phyloP scores from a whole-genome alignment of 1,140 invertebrate genomes.

The Steinernema feltiae region DNA sequence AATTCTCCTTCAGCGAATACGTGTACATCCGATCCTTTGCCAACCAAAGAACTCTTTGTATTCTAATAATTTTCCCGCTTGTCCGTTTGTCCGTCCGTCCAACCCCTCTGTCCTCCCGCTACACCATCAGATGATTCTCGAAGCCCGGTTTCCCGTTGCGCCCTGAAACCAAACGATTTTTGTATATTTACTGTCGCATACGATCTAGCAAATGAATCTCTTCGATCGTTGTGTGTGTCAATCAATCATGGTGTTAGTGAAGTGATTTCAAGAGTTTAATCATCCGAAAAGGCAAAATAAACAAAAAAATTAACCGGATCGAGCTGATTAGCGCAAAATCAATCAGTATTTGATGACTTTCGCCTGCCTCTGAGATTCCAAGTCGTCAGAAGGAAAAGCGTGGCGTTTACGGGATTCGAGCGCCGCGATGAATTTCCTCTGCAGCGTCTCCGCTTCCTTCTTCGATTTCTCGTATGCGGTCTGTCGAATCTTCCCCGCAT shows the following conservation, averaged over 20 bases:
- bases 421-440: too few species aligned
- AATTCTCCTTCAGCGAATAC: constrained; percentile 5
- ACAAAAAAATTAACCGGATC: too few species aligned
- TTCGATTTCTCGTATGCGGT: too few species aligned
- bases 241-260: neutral
- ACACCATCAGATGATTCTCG: neutral
- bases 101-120: neutral
- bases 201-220: neutral
- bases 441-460: too few species aligned
- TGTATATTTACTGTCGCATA: neutral
- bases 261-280: too few species aligned
- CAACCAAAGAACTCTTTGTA: constrained; percentile 7
- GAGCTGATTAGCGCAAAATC: too few species aligned
- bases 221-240: neutral
- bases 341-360: too few species aligned
- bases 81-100: neutral
- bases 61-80: neutral
- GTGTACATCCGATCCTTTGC: neutral
- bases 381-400: too few species aligned
- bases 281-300: too few species aligned
- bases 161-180: neutral
- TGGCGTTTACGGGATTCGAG: too few species aligned
- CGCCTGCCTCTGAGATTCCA: too few species aligned
- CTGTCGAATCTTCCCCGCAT: too few species aligned
- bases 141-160: constrained; percentile 2